A percentile compares a stretch with the other conserved stretches of the same genome.
phyloP scores from a whole-genome alignment of 2,113 vertebrate species.

The Mobula hypostoma region DNA sequence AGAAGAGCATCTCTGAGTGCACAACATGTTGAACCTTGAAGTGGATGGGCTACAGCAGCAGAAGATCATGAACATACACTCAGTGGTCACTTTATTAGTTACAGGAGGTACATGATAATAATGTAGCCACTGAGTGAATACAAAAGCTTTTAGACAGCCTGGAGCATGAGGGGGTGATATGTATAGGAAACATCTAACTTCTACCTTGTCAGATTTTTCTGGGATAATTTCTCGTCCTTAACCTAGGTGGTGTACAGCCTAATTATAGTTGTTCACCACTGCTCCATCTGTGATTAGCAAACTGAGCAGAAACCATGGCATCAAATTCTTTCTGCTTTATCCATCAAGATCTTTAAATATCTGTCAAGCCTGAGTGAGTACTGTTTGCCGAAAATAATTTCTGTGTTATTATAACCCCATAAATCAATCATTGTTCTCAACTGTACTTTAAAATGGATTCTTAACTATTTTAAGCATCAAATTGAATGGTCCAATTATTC shows the following conservation, averaged over 20 bases:
- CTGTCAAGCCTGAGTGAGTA: not conserved
- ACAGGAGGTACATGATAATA: not conserved
- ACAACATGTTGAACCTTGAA: no score
- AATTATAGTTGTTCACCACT: not conserved
- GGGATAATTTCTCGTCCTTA: not conserved
- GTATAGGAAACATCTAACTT: not conserved
- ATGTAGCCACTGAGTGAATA: not conserved
- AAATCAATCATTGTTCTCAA: not conserved
- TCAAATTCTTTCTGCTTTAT: not conserved
- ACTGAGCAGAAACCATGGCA: not conserved
- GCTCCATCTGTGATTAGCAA: not conserved
- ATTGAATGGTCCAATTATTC: not conserved
- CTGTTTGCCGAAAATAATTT: not conserved
- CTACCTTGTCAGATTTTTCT: not conserved
- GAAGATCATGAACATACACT: no score
- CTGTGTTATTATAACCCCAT: not conserved
- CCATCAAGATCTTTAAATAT: not conserved
- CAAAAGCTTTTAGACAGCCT: not conserved
- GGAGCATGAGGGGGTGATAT: no score
- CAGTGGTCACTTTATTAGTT: no score
- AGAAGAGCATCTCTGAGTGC: no score
- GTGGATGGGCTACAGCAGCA: no score
- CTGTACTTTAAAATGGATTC: not conserved
- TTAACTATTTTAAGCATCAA: not conserved
- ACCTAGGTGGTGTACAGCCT: not conserved